Base-by-base conservation (phyloP, 2,888 invertebrate genomes). In the Zygothrica quintamaculata region DNA sequence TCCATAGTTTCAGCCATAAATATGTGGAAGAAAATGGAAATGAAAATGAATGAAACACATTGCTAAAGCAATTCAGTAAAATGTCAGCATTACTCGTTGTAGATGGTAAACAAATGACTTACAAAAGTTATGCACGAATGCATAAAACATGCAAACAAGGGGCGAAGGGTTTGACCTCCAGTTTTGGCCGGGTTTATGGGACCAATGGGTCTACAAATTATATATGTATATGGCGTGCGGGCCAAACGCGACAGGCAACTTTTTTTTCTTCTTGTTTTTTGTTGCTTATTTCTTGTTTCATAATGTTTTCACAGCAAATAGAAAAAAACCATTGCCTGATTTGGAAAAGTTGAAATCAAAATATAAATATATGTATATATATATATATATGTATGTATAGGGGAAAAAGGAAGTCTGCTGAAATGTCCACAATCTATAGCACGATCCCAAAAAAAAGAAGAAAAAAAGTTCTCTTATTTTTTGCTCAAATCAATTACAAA, bases 101-200 rank as follows among this genome's bases (percentile, higher is more conserved):
- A 44, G 60, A 69, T 51, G 61, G 60, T 50, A 76, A 80, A 88
- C 88, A 81, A 81, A 81, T 88, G 88, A 84, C 80, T 80, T 86
- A 77, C 77, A 74, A 84, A 81, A 87, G 67, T 84, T 75, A 72
- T 80, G 87, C 84, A 84, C 88, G 88, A 88, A 84, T 84, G 87
- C 87, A 80, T 74, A 74, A 60, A 79, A 81, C 87, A 87, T 70
- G 84, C 88, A 84, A 88, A 81, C 68, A 62, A 52, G 13, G 33
- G 69, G 26, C 15, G 46, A 44, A 46, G 22, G 50, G 34, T 33
- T 42, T 42, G 26, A 25, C 31, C n/a, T 5, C 37, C 9, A 33
- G 18, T 11, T 37, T 55, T 4, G 22, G 18, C 15, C 34, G 40
- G 18, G 18, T 5, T 22, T 22, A 26, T 9, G 12, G 43, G 29